Conservation (phyloP, 2,888 invertebrate species). For the Dryomyza anilis region DNA sequence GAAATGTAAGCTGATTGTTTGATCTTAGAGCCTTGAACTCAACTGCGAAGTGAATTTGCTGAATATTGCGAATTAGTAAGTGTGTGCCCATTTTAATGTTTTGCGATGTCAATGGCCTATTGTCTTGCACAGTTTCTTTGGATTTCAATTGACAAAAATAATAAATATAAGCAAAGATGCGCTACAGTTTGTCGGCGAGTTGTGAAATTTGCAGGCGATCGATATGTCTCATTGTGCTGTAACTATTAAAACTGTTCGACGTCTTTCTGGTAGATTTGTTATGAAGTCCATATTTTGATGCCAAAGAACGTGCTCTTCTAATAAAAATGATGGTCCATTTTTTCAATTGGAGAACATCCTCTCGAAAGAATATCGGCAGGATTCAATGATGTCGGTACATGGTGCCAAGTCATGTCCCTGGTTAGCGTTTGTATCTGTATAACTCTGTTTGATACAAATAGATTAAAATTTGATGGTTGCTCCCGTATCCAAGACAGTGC, state of each 20-base stretch:
- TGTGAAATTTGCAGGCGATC: conserved; percentile 4
- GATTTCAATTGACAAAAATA: conserved; percentile 14
- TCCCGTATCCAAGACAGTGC: conserved; percentile 27
- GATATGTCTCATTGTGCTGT: neutral
- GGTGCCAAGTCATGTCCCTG: conserved; percentile 26
- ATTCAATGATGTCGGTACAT: conserved; percentile 21
- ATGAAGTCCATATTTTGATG: conserved; percentile 19
- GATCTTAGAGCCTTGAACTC: conserved; percentile 17
- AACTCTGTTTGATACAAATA: conserved; percentile 26
- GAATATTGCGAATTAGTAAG: conserved; percentile 25
- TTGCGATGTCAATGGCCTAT: neutral
- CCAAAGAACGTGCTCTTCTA: conserved; percentile 9
- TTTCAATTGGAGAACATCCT: conserved; percentile 25
- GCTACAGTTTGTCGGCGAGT: conserved; percentile 22
- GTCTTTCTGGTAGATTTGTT: conserved; percentile 26
- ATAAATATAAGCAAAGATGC: conserved; percentile 24
- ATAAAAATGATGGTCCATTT: conserved; percentile 5
- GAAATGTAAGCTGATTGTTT: neutral
- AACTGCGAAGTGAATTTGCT: no score
- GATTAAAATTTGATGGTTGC: conserved; percentile 26
- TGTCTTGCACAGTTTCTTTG: neutral
- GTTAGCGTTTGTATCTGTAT: conserved; percentile 22
- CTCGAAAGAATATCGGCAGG: conserved; percentile 29
- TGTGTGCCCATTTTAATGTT: conserved; percentile 18
- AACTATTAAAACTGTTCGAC: conserved; percentile 5